Evolutionary conservation across 1,140 invertebrate genomes (phyloP).

Genomic region (Lithobius niger): DNA sequence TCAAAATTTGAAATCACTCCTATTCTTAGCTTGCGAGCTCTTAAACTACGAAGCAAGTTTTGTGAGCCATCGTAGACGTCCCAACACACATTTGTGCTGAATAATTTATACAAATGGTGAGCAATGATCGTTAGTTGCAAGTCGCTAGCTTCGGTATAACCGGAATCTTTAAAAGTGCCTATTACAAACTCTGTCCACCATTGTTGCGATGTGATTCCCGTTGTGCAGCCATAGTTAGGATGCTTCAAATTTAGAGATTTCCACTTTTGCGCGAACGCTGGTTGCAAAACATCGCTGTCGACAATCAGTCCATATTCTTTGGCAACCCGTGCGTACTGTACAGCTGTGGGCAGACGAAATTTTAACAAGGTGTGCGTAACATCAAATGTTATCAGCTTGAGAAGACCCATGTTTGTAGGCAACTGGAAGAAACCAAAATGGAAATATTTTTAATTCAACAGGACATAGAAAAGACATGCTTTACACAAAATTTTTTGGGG

Average conservation of each 20-base stretch:
- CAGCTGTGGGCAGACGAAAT: slow-evolving; percentile 49
- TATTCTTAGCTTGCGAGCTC: slow-evolving; percentile 21
- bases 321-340: slow-evolving; percentile 56
- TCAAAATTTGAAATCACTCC: slow-evolving; percentile 84
- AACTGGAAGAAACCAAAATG: slow-evolving; percentile 15
- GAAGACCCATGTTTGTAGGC: slow-evolving; percentile 22
- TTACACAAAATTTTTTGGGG: too few species aligned
- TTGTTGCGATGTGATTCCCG: slow-evolving; percentile 51
- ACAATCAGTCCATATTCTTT: slow-evolving; percentile 48
- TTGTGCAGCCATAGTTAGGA: slow-evolving; percentile 62
- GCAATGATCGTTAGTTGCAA: slow-evolving; percentile 41
- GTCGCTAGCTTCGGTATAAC: slow-evolving; percentile 18
- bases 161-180: slow-evolving; percentile 41
- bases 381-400: slow-evolving; percentile 65
- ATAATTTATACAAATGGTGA: slow-evolving; percentile 43
- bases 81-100: slow-evolving; percentile 55
- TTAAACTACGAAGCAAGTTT: slow-evolving; percentile 45
- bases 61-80: slow-evolving; percentile 45
- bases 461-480: too few species aligned
- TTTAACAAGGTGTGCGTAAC: slow-evolving; percentile 68
- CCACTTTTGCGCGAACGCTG: slow-evolving; percentile 48
- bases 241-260: slow-evolving; percentile 45
- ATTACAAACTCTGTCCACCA: slow-evolving; percentile 66
- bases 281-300: slow-evolving; percentile 42
- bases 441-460: too few species aligned